Base-by-base conservation (phyloP, 1,140 invertebrate genomes). In the Pantala flavescens region DNA sequence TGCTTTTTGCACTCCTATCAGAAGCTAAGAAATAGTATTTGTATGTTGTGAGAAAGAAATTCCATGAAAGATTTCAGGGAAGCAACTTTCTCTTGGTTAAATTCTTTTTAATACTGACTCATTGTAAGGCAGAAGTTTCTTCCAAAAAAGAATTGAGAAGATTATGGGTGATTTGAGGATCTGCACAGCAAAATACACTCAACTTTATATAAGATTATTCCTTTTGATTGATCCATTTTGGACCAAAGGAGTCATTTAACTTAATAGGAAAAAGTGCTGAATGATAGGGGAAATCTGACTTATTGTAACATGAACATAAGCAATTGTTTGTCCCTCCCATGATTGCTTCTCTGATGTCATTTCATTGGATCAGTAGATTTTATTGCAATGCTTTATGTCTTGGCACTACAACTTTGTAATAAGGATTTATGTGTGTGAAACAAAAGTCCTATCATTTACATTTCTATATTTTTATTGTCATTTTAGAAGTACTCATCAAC, bases 391-490 rank as follows among this genome's bases (percentile, higher is more conserved):
- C 49, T 63, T 63, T 63, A 63, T 63, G 49, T 63, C 49, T 63
- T 63, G 49, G 49, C 49, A 63, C 49, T 63, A 63, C 49, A 63
- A 63, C 49, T 63, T 63, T 63, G 49, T 63, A 63, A 63, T 63
- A 63, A 63, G 49, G 49, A 63, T 63, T 63, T 21, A 63, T 63
- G 49, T 63, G 49, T 63, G 49, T 63, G 49, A 14, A 63, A 63
- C 49, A 21, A 21, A 63, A 63, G n/a, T 63, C 49, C 49, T 63
- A 63, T 19, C 49, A 63, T 63, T 63, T 63, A 63, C 49, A 63
- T 63, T 63, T 63, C 49, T 63, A 63, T 63, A 63, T 63, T 63
- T 63, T 63, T 63, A 63, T 63, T 63, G 49, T 63, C 49, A 63
- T 63, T 63, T 63, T 21, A 63, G 49, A 21, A 14, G 12, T 63